Base-by-base conservation (phyloP, 2,113 vertebrate species). In the Ardeotis arabs region DNA sequence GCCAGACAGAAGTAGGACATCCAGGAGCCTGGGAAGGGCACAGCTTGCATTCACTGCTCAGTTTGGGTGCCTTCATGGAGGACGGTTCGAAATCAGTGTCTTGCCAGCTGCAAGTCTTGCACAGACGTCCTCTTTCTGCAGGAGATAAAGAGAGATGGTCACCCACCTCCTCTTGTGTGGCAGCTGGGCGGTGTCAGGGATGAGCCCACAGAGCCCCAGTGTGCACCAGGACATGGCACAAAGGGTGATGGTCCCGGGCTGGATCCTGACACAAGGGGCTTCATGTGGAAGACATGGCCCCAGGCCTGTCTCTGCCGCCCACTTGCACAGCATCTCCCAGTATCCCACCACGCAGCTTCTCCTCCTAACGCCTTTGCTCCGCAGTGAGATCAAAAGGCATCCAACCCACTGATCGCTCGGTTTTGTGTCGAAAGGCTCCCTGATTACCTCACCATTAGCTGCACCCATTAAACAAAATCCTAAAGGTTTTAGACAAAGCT, bases 401-500 rank as follows among this genome's bases (percentile, higher is more conserved):
- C 84, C 95, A 96, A 31, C 92, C 85, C 92, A 85, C 93, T 90
- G 95, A 96, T 97, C 39, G 7, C 92, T 95, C 20, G 1, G 78
- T 28, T 96, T 93, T 41, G 63, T 95, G 96, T 96, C 67, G 21
- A 96, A 92, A 96, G 95, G 79, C 82, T 96, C 95, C 49, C 66
- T 58, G 95, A 94, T 96, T 97, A 97, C 87, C 94, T 97, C 96
- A 96, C 93, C 95, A 95, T 92, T 90, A 95, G 92, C 92, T 93
- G 96, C 83, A 25, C 95, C 96, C 93, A 96, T 96, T 80, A 96
- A 97, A 96, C 79, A 94, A 92, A 97, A 97, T 96, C 96, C 83
- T 70, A 59, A 96, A 96, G 83, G 95, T 96, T 96, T 97, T 83
- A 96, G 91, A 96, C 93, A 85, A 96, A 97, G 95, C 95, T 97